phyloP scores from a whole-genome alignment of 2,113 vertebrate species.

The Tragulus kanchil region DNA sequence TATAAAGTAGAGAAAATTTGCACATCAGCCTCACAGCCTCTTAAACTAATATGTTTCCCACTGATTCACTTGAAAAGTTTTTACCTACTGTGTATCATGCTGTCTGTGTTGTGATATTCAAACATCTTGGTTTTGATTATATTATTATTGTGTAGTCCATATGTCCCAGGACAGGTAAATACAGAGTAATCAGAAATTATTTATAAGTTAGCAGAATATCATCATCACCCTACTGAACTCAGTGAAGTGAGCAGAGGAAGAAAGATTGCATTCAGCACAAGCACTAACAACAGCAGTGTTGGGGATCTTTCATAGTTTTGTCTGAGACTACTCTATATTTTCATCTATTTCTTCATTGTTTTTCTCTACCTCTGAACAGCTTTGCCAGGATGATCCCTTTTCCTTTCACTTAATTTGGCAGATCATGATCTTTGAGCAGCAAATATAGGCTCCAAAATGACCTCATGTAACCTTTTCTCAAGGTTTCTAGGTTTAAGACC shows the following conservation, averaged over 20 bases:
- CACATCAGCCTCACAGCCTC: rapidly evolving
- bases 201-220: no score
- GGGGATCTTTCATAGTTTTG: background rate
- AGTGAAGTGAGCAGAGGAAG: background rate
- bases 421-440: constrained; percentile 21
- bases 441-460: background rate
- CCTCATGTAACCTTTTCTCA: background rate
- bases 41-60: background rate
- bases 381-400: constrained; percentile 16
- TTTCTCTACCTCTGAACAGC: background rate
- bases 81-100: background rate
- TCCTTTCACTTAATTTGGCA: constrained; percentile 62
- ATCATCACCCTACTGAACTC: background rate
- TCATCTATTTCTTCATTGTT: background rate
- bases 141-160: background rate
- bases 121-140: background rate
- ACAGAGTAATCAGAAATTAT: background rate
- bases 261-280: background rate
- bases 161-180: background rate
- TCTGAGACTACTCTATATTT: background rate
- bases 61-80: background rate
- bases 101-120: background rate
- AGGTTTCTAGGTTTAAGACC: background rate
- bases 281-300: no score
- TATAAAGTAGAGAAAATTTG: background rate